These are phyloP conservation scores for Catocala sponsa DNA, from an alignment of 2,888 invertebrate genomes.

Conservation along the genomic window DNA sequence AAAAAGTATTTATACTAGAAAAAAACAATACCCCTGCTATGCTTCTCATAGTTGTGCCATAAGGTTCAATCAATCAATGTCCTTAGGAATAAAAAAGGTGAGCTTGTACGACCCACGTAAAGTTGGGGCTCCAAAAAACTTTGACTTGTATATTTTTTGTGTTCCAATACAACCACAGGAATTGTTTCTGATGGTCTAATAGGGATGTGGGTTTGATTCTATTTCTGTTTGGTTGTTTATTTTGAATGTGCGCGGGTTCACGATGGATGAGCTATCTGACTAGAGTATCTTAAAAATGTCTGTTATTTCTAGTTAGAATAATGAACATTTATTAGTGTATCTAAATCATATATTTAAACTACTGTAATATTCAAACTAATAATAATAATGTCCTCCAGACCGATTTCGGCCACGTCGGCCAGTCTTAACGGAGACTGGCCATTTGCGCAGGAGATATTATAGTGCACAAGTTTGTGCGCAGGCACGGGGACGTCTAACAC, in stretches of 20 bases:
- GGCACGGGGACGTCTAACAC: too few species aligned
- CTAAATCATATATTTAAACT: too few species aligned
- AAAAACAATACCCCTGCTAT: slow-evolving; percentile 80
- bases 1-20: slow-evolving; percentile 62
- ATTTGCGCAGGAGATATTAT: too few species aligned
- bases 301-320: too few species aligned
- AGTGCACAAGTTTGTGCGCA: too few species aligned
- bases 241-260: slow-evolving; percentile 28
- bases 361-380: too few species aligned
- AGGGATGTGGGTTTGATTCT: slow-evolving; percentile 63
- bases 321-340: too few species aligned
- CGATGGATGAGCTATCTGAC: slow-evolving; percentile 13
- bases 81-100: slow-evolving; percentile 81
- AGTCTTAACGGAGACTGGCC: too few species aligned
- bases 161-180: slow-evolving; percentile 60
- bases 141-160: slow-evolving; percentile 78
- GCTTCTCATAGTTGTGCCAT: slow-evolving; percentile 82
- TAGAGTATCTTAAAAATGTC: too few species aligned
- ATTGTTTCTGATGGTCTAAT: slow-evolving; percentile 76
- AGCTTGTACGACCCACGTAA: slow-evolving; percentile 84
- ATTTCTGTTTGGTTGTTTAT: slow-evolving; percentile 60
- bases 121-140: slow-evolving; percentile 79
- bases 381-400: too few species aligned
- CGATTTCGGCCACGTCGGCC: too few species aligned
- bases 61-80: slow-evolving; percentile 87